Evolutionary conservation across 2,888 invertebrate species (phyloP).

Genomic region (Cybosia mesomella): DNA sequence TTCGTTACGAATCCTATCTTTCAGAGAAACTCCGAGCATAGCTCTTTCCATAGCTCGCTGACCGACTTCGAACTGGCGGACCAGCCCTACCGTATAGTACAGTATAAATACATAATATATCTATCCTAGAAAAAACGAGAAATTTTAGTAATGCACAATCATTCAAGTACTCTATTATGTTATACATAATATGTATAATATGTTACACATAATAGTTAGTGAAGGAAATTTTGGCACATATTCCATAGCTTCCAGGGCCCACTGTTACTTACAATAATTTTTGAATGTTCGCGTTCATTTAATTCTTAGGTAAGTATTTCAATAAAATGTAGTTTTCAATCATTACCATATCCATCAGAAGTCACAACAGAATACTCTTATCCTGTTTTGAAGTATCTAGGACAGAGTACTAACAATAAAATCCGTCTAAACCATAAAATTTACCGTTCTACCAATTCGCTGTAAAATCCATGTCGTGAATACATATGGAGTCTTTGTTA

Average conservation of each 20-base stretch:
- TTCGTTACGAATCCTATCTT: too few relatives aligned
- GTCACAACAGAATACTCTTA: constrained; percentile 19
- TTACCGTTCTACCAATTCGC: constrained; percentile 47
- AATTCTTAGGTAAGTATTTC: background rate
- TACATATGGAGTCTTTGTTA: background rate
- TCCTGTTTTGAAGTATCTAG: constrained; percentile 34
- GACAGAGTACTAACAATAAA: constrained; percentile 53
- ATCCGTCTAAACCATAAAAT: constrained; percentile 55
- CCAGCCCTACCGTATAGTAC: too few relatives aligned
- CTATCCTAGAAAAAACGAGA: too few relatives aligned
- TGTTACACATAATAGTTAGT: too few relatives aligned
- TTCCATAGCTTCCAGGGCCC: background rate
- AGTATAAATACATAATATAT: too few relatives aligned
- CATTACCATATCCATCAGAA: background rate
- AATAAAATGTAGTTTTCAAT: background rate
- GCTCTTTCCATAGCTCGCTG: too few relatives aligned
- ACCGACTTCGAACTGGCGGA: too few relatives aligned
- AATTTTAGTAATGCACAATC: too few relatives aligned
- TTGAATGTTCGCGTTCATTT: too few relatives aligned
- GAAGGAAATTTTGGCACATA: background rate
- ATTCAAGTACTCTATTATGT: too few relatives aligned
- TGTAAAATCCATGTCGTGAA: constrained; percentile 44
- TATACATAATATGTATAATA: too few relatives aligned
- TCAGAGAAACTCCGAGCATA: too few relatives aligned
- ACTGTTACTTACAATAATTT: background rate